A percentile compares a stretch with the other conserved stretches of the same genome.
Evolutionary conservation across 1,140 invertebrate species (phyloP).

Genomic region (Aphelinus certus): DNA sequence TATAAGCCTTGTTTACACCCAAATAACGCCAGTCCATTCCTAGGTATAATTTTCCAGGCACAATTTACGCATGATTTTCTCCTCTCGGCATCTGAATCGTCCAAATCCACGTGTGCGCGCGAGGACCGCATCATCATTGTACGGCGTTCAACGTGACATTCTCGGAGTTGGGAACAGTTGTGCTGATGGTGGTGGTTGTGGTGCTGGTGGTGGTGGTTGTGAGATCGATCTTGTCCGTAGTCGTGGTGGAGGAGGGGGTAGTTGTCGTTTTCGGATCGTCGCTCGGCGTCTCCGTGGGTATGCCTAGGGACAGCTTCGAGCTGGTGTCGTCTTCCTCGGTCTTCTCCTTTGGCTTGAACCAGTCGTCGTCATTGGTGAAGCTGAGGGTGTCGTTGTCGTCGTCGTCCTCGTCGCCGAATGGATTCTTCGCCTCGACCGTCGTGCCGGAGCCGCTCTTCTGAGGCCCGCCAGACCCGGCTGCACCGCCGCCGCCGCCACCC

Average conservation of each 20-base stretch:
- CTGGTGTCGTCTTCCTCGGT: background rate
- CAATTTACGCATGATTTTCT: too few species aligned
- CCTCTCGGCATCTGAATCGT: too few species aligned
- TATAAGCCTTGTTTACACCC: too few species aligned
- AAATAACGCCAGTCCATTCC: too few species aligned
- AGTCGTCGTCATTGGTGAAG: constrained; percentile 44
- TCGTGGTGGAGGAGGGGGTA: background rate
- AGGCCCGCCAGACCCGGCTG: constrained; percentile 46
- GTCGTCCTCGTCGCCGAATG: constrained; percentile 54
- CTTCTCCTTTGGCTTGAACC: constrained; percentile 15
- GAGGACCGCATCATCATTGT: constrained; percentile 11
- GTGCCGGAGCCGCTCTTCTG: constrained; percentile 40
- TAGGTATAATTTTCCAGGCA: too few species aligned
- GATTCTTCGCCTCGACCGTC: constrained; percentile 56
- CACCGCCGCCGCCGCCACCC: constrained; percentile 42
- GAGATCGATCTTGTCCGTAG: too few species aligned
- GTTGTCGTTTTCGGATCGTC: constrained; percentile 1
- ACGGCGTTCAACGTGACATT: background rate
- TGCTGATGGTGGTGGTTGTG: background rate
- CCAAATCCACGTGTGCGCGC: too few species aligned
- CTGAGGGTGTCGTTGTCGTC: constrained; percentile 39
- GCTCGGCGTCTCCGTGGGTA: background rate
- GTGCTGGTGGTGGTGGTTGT: constrained; percentile 7
- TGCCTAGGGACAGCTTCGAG: background rate
- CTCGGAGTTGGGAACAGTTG: background rate